A percentile compares a stretch with the other conserved stretches of the same genome.
Evolutionary conservation across 2,797 vertebrate species (phyloP).

Genomic region (Benthosema pterotum): DNA sequence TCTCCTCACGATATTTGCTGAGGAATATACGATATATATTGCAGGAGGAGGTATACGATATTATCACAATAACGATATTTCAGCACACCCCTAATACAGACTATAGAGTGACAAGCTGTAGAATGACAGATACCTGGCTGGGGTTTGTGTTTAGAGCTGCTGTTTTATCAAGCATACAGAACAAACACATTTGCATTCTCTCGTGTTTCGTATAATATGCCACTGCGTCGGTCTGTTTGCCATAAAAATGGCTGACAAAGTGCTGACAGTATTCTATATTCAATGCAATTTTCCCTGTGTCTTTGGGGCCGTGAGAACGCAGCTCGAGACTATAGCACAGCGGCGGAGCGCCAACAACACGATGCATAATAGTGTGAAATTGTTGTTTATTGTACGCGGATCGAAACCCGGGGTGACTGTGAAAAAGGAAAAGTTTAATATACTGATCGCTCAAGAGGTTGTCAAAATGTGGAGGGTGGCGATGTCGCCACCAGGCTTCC

Average conservation of each 20-base stretch:
- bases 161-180: conserved; percentile 15
- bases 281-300: conserved; percentile 42
- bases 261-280: conserved; percentile 47
- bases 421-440: conserved; percentile 4
- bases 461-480: conserved; percentile 1
- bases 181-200: conserved; percentile 42
- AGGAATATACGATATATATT: too few relatives aligned
- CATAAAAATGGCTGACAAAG: conserved; percentile 54
- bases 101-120: conserved; percentile 32
- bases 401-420: conserved; percentile 6
- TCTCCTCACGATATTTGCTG: too few relatives aligned
- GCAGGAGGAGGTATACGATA: too few relatives aligned
- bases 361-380: conserved; percentile 34
- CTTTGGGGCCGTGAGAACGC: conserved; percentile 31
- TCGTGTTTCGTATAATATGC: conserved; percentile 31
- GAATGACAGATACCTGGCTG: conserved; percentile 8
- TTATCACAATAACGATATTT: too few relatives aligned
- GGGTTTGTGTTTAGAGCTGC: conserved; percentile 13
- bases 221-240: background rate
- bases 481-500: background rate
- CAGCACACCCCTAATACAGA: too few relatives aligned
- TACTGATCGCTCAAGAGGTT: conserved; percentile 20
- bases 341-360: conserved; percentile 17
- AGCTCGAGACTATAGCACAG: conserved; percentile 31
- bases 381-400: conserved; percentile 16